Evolutionary conservation across 2,113 vertebrate genomes (phyloP).

Genomic region (Tauraco erythrolophus): DNA sequence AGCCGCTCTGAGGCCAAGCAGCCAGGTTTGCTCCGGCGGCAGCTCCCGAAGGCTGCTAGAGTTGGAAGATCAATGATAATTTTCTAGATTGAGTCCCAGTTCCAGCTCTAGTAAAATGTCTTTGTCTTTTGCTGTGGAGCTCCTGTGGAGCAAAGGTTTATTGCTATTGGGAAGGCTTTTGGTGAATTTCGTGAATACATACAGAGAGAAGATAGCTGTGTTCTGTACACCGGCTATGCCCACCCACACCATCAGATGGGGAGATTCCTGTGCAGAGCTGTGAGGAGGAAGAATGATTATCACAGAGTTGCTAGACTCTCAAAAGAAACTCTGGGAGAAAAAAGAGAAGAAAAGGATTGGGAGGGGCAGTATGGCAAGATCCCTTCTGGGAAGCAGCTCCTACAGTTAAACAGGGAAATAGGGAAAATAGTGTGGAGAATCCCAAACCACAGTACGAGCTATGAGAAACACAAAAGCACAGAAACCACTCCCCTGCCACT

Average conservation of each 20-base stretch:
- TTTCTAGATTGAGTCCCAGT: neutral
- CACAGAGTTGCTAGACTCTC: neutral
- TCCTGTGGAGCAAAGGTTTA: neutral
- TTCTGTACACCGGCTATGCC: neutral
- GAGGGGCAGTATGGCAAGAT: neutral
- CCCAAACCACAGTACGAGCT: neutral
- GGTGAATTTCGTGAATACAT: neutral
- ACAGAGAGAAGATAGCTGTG: neutral
- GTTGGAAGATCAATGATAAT: neutral
- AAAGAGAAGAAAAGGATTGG: neutral
- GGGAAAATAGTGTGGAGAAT: neutral
- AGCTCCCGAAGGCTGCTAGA: neutral
- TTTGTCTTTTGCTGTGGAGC: neutral
- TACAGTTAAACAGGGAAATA: neutral
- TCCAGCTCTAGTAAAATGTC: neutral
- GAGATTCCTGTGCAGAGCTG: neutral
- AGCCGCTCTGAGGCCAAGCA: neutral
- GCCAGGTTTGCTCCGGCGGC: neutral
- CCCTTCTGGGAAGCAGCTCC: neutral
- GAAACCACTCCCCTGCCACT: neutral
- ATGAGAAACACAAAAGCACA: neutral
- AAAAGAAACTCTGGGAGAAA: neutral
- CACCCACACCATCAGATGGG: neutral
- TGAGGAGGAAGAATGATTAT: conserved; percentile 6
- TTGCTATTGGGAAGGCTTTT: neutral